These are phyloP conservation scores for Zaprionus gabonicus DNA, from an alignment of 1,140 invertebrate species.

Conservation along the genomic window DNA sequence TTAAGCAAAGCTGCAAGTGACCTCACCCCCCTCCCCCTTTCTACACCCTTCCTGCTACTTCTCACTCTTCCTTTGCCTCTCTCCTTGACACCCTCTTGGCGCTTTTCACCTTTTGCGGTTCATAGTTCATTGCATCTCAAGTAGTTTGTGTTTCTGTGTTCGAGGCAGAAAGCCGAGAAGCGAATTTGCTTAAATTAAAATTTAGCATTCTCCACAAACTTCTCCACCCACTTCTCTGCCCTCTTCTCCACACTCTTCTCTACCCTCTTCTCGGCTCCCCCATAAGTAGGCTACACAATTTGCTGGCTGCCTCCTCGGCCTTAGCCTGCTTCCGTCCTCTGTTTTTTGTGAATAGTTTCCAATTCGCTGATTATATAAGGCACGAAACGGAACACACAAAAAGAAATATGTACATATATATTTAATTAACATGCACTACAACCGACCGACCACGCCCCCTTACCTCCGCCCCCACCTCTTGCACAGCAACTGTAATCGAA, in stretches of 20 bases:
- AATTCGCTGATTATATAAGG: slow-evolving; percentile 67
- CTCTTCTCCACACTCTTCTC: background rate
- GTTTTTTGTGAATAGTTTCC: slow-evolving; percentile 69
- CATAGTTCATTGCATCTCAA: slow-evolving; percentile 74
- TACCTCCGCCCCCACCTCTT: background rate
- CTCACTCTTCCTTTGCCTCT: background rate
- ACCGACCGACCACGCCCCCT: background rate
- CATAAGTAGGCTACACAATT: slow-evolving; percentile 72
- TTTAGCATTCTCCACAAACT: slow-evolving; percentile 33
- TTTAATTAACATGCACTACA: slow-evolving; percentile 67
- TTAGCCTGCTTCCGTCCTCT: slow-evolving; percentile 8
- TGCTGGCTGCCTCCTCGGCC: slow-evolving; percentile 11
- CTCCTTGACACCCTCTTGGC: slow-evolving; percentile 23
- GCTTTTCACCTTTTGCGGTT: slow-evolving; percentile 76
- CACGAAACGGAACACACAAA: slow-evolving; percentile 39
- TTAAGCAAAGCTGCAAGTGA: slow-evolving; percentile 58
- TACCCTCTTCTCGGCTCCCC: slow-evolving; percentile 28
- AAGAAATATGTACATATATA: slow-evolving; percentile 34
- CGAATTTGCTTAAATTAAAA: slow-evolving; percentile 77
- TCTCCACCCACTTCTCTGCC: no score
- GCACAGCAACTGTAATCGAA: slow-evolving; percentile 63
- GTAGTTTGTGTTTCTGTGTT: slow-evolving; percentile 47
- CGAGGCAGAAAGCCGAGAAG: slow-evolving; percentile 29
- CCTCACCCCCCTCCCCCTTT: background rate
- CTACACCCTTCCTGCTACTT: background rate